phyloP scores from a whole-genome alignment of 2,888 invertebrate genomes.

The Caenorhabditis sulstoni region DNA sequence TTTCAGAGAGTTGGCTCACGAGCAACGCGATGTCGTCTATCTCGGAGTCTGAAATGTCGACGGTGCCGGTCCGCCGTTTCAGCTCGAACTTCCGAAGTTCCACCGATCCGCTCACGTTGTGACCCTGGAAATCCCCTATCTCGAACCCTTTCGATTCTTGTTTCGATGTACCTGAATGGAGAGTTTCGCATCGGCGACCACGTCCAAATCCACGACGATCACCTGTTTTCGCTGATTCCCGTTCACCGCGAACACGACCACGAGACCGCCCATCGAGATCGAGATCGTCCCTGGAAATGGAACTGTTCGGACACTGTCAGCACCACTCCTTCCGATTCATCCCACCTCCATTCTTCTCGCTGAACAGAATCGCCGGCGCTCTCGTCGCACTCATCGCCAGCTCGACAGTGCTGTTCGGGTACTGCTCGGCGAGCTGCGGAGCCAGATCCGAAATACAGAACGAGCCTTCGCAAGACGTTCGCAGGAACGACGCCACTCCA shows the following conservation, averaged over 20 bases:
- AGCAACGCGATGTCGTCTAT: slow-evolving; percentile 68
- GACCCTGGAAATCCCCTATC: slow-evolving; percentile 47
- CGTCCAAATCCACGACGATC: slow-evolving; percentile 71
- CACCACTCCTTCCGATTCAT: too few species aligned
- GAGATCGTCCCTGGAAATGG: too few species aligned
- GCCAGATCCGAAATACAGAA: slow-evolving; percentile 69
- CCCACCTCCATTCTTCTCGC: slow-evolving; percentile 71
- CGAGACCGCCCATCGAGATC: slow-evolving; percentile 63
- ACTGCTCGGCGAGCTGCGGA: slow-evolving; percentile 66
- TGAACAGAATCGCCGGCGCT: slow-evolving; percentile 72
- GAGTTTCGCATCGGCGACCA: slow-evolving; percentile 69
- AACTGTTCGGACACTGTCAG: too few species aligned
- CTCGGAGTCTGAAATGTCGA: slow-evolving; percentile 64
- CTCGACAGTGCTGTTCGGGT: slow-evolving; percentile 69
- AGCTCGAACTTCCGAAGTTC: slow-evolving; percentile 69
- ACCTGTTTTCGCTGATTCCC: slow-evolving; percentile 64
- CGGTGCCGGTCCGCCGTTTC: slow-evolving; percentile 58
- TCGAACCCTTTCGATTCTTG: not conserved
- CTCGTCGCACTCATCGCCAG: slow-evolving; percentile 70
- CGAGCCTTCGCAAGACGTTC: slow-evolving; percentile 67
- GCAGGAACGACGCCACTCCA: slow-evolving; percentile 66
- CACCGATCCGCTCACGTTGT: slow-evolving; percentile 67
- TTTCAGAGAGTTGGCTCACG: slow-evolving; percentile 65
- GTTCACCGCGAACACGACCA: slow-evolving; percentile 67
- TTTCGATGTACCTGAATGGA: slow-evolving; percentile 50